These are phyloP conservation scores for Hippoglossus hippoglossus DNA, from an alignment of 2,797 vertebrate genomes.

Conservation along the genomic window DNA sequence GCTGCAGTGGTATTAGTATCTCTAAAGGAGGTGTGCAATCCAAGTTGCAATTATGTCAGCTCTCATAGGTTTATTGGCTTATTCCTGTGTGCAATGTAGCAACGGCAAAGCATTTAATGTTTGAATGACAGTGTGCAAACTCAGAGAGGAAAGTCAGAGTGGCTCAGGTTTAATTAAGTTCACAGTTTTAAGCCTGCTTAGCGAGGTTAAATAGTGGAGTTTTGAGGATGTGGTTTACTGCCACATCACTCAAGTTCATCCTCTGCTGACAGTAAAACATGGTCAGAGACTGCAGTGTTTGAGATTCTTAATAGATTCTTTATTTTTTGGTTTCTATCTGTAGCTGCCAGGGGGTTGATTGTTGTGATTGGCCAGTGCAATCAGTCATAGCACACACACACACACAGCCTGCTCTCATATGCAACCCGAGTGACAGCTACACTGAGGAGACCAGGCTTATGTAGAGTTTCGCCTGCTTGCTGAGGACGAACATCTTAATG, in stretches of 20 bases:
- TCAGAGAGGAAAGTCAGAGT: slow-evolving; percentile 27
- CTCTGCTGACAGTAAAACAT: slow-evolving; percentile 26
- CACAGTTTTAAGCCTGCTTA: slow-evolving; percentile 41
- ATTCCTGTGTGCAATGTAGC: slow-evolving; percentile 16
- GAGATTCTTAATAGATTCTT: background rate
- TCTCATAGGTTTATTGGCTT: slow-evolving; percentile 18
- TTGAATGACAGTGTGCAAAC: slow-evolving; percentile 29
- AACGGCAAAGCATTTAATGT: slow-evolving; percentile 16
- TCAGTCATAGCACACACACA: no score
- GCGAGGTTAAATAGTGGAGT: slow-evolving; percentile 37
- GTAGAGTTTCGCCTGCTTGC: background rate
- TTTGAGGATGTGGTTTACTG: slow-evolving; percentile 39
- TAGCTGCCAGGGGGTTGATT: background rate
- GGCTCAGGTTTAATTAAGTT: slow-evolving; percentile 49
- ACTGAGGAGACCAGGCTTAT: background rate
- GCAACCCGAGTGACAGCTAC: background rate
- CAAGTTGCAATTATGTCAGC: slow-evolving; percentile 14
- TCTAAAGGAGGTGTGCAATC: slow-evolving; percentile 23
- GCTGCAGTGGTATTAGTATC: slow-evolving; percentile 11
- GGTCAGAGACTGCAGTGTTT: background rate
- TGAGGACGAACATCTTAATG: background rate
- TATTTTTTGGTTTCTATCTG: background rate
- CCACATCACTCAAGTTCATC: slow-evolving; percentile 32
- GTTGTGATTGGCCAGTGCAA: background rate
- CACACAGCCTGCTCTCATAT: background rate